Conservation (phyloP, 1,140 invertebrate genomes). For the Streblospio benedicti region DNA sequence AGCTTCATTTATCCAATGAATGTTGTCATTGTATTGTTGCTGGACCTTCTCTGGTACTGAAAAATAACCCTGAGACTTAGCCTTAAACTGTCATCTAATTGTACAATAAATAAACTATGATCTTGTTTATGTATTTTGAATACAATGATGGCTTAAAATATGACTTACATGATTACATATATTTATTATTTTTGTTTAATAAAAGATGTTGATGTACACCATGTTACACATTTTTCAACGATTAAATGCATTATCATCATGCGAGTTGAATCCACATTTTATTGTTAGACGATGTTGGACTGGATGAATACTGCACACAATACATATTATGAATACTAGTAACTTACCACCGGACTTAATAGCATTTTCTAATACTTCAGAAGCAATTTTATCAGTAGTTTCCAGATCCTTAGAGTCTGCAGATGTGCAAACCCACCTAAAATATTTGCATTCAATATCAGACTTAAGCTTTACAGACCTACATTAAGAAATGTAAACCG, state of each 20-base stretch:
- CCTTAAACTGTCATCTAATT: too few relatives aligned
- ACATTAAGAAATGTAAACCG: too few relatives aligned
- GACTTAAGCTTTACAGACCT: too few relatives aligned
- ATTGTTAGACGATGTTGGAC: too few relatives aligned
- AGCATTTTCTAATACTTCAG: slow-evolving; percentile 50
- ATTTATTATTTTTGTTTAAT: background rate
- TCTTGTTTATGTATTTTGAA: too few relatives aligned
- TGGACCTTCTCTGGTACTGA: slow-evolving; percentile 44
- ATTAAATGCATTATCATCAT: too few relatives aligned
- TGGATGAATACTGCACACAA: too few relatives aligned
- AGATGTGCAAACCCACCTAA: slow-evolving; percentile 61
- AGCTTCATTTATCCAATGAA: slow-evolving; percentile 58
- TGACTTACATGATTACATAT: background rate
- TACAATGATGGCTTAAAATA: background rate
- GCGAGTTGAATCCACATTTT: too few relatives aligned
- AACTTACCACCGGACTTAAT: slow-evolving; percentile 37
- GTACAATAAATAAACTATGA: too few relatives aligned
- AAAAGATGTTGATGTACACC: too few relatives aligned
- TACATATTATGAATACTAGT: background rate
- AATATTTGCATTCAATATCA: too few relatives aligned
- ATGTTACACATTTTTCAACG: too few relatives aligned
- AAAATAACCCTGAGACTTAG: slow-evolving; percentile 12
- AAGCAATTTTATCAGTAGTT: slow-evolving; percentile 56
- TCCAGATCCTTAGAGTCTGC: slow-evolving; percentile 51
- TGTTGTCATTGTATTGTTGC: slow-evolving; percentile 58